Evolutionary conservation across 1,140 invertebrate genomes (phyloP).

Genomic region (Drosophila navojoa): DNA sequence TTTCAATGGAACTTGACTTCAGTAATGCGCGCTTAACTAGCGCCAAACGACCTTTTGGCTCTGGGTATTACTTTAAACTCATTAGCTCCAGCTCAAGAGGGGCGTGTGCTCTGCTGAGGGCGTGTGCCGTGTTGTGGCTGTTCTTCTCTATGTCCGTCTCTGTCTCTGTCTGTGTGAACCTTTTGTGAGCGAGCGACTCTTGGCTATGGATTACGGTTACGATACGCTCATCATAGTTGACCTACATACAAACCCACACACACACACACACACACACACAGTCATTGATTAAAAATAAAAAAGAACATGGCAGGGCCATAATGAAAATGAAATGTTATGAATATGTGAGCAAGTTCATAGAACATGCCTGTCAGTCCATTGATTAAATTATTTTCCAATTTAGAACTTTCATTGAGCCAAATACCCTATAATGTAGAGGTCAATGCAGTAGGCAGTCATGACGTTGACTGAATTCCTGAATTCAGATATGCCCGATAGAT

Average conservation of each 20-base stretch:
- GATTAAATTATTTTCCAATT: constrained; percentile 70
- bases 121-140: constrained; percentile 8
- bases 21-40: background rate
- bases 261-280: constrained; percentile 5
- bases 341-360: constrained; percentile 23
- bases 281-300: constrained; percentile 64
- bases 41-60: too few species aligned
- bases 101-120: constrained; percentile 15
- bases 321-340: constrained; percentile 17
- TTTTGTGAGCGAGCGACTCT: constrained; percentile 34
- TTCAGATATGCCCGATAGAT: background rate
- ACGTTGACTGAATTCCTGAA: background rate
- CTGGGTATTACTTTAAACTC: constrained; percentile 5
- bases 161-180: constrained; percentile 44
- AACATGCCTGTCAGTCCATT: constrained; percentile 28
- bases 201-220: constrained; percentile 49
- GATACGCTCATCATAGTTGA: constrained; percentile 62
- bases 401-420: constrained; percentile 18
- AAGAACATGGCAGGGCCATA: constrained; percentile 26
- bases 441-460: too few species aligned
- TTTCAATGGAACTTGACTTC: too few species aligned
- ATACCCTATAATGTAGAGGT: constrained; percentile 8
- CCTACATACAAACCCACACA: constrained; percentile 45
- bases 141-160: too few species aligned
- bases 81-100: background rate